These are phyloP conservation scores for Athrips mouffetella DNA, from an alignment of 2,888 invertebrate genomes.

Conservation along the genomic window DNA sequence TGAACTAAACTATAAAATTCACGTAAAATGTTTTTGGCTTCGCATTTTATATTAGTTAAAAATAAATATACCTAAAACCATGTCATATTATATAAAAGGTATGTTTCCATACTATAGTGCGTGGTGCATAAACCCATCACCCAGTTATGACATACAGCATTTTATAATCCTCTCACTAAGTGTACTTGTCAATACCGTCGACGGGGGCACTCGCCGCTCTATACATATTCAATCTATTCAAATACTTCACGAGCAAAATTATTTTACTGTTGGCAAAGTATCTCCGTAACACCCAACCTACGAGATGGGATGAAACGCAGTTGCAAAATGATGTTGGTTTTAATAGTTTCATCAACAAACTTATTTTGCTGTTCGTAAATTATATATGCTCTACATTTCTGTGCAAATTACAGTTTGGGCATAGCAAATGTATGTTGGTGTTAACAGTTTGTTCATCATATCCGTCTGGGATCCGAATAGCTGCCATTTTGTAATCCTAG, in stretches of 20 bases:
- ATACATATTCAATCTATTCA: slow-evolving; percentile 53
- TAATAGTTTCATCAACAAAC: slow-evolving; percentile 40
- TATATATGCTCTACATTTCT: not conserved
- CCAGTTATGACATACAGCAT: slow-evolving; percentile 36
- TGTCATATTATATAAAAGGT: no score
- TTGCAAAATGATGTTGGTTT: slow-evolving; percentile 27
- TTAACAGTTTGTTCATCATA: slow-evolving; percentile 47
- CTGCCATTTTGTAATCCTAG: slow-evolving; percentile 66
- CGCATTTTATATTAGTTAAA: no score
- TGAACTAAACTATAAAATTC: no score
- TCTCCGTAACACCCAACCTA: not conserved
- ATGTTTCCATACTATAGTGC: slow-evolving; percentile 1
- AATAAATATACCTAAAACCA: slow-evolving; percentile 10
- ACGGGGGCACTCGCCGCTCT: slow-evolving; percentile 37
- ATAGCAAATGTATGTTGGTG: slow-evolving; percentile 27
- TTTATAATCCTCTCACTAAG: slow-evolving; percentile 60
- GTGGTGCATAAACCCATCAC: slow-evolving; percentile 35
- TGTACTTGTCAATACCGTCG: slow-evolving; percentile 68
- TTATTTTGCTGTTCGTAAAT: slow-evolving; percentile 1
- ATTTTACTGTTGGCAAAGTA: not conserved
- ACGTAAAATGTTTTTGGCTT: no score
- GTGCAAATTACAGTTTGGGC: not conserved
- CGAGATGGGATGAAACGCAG: not conserved
- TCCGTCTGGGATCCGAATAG: slow-evolving; percentile 34
- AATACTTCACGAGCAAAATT: slow-evolving; percentile 33